Percentiles rank a stretch among this genome's conserved stretches.
Evolutionary conservation across 1,140 invertebrate genomes (phyloP).

Genomic region (Augochlora pura): DNA sequence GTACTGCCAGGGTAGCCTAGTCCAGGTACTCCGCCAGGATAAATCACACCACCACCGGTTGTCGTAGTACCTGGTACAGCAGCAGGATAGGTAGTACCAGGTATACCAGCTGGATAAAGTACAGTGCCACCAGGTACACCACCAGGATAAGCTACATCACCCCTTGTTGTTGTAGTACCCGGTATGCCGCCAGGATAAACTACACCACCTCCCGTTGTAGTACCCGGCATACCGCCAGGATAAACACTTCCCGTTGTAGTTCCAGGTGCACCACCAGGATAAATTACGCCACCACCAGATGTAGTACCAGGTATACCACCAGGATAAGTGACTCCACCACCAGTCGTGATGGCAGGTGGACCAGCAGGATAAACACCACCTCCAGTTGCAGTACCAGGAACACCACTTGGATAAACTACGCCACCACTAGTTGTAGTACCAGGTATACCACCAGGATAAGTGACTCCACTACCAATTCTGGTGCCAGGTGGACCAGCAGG

Average conservation of each 20-base stretch:
- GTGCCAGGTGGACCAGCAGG: conserved; percentile 5
- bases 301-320: too few species aligned
- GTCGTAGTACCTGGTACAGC: conserved; percentile 2
- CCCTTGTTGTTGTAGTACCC: conserved; percentile 21
- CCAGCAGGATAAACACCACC: conserved; percentile 9
- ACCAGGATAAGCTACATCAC: conserved; percentile 22
- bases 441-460: conserved; percentile 32
- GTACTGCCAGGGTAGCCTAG: neutral
- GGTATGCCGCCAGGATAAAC: conserved; percentile 11
- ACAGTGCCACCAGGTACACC: conserved; percentile 36
- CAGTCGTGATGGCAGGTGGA: too few species aligned
- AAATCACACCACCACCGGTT: neutral
- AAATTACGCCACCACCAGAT: too few species aligned
- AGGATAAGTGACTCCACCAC: too few species aligned
- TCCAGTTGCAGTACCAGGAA: conserved; percentile 15
- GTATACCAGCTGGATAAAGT: conserved; percentile 29
- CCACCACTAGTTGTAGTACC: conserved; percentile 13
- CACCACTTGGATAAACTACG: neutral
- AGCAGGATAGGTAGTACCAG: conserved; percentile 17
- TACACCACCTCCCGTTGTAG: neutral
- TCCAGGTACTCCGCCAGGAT: conserved; percentile 35
- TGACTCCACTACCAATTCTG: neutral
- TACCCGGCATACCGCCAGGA: conserved; percentile 12
- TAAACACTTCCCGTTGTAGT: conserved; percentile 4
- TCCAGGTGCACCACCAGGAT: conserved; percentile 22